Percentiles rank a stretch among this genome's conserved stretches.
Evolutionary conservation across 2,888 invertebrate species (phyloP).

Genomic region (Agelastica alni): DNA sequence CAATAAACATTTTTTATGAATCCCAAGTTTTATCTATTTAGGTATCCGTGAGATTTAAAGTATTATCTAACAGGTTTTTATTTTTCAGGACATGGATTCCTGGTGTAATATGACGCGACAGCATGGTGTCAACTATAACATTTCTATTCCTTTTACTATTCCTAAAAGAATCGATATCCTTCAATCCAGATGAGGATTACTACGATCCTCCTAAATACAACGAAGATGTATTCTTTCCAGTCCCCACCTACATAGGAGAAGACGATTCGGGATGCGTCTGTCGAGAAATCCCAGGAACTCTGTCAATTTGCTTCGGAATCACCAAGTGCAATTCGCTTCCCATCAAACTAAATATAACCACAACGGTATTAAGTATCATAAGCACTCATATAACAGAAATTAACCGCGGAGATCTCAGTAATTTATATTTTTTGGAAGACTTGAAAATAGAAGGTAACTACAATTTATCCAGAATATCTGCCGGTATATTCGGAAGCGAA

Average conservation of each 20-base stretch:
- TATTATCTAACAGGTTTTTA: background rate
- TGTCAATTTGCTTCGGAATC: slow-evolving; percentile 62
- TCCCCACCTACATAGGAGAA: slow-evolving; percentile 21
- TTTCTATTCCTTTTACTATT: background rate
- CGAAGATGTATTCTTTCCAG: slow-evolving; percentile 8
- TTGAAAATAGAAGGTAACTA: slow-evolving; percentile 63
- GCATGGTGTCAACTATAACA: slow-evolving; percentile 6
- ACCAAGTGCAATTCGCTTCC: slow-evolving; percentile 61
- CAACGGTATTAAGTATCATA: slow-evolving; percentile 57
- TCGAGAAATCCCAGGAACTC: slow-evolving; percentile 53
- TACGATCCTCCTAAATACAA: slow-evolving; percentile 8
- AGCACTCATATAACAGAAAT: slow-evolving; percentile 59
- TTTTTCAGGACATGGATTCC: slow-evolving; percentile 14
- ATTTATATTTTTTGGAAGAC: slow-evolving; percentile 53
- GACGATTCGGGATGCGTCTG: slow-evolving; percentile 58
- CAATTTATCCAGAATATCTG: slow-evolving; percentile 58
- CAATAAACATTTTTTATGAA: too few species aligned
- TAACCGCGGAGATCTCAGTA: slow-evolving; percentile 55
- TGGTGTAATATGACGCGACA: slow-evolving; percentile 15
- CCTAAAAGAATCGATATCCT: background rate
- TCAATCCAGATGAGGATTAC: slow-evolving; percentile 17
- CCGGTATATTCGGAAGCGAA: slow-evolving; percentile 58
- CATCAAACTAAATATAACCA: slow-evolving; percentile 55
- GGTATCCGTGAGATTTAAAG: too few species aligned
- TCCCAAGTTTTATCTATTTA: too few species aligned